Percentiles rank a stretch among this genome's conserved stretches.
phyloP scores from a whole-genome alignment of 2,797 vertebrate genomes.

The Sebastes baramenuke region DNA sequence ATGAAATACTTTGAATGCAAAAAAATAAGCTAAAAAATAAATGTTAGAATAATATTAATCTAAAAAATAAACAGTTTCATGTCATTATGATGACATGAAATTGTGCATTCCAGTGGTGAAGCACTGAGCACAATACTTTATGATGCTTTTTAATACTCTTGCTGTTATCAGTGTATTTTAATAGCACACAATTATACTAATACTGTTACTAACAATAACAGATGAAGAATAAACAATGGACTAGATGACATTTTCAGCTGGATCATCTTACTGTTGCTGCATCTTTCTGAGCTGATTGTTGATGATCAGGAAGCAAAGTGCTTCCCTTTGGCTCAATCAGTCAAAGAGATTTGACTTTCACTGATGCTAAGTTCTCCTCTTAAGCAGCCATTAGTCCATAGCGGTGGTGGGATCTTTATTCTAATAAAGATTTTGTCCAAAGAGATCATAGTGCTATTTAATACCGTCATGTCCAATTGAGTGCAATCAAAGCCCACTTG shows the following conservation, averaged over 20 bases:
- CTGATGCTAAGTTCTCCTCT: conserved; percentile 16
- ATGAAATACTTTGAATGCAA: background rate
- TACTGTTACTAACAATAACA: background rate
- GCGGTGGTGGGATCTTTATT: conserved; percentile 23
- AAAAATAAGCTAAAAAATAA: background rate
- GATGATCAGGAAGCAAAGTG: conserved; percentile 24
- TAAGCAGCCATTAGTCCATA: conserved; percentile 34
- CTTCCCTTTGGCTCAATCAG: conserved; percentile 17
- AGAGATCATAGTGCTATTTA: conserved; percentile 55
- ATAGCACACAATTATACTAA: background rate
- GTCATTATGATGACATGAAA: no score
- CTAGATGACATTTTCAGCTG: background rate
- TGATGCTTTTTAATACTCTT: background rate
- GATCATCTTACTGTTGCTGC: background rate
- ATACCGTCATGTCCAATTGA: conserved; percentile 49
- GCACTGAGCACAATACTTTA: background rate
- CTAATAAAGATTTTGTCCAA: conserved; percentile 36
- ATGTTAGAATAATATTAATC: background rate
- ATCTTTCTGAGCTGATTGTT: conserved; percentile 12
- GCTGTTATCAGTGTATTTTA: background rate
- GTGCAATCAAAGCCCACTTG: conserved; percentile 60
- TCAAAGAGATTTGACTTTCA: conserved; percentile 42
- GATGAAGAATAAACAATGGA: background rate
- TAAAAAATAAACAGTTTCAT: background rate
- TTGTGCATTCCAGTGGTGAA: background rate